These are phyloP conservation scores for Polymixis flavicincta DNA, from an alignment of 2,888 invertebrate species.

Conservation along the genomic window DNA sequence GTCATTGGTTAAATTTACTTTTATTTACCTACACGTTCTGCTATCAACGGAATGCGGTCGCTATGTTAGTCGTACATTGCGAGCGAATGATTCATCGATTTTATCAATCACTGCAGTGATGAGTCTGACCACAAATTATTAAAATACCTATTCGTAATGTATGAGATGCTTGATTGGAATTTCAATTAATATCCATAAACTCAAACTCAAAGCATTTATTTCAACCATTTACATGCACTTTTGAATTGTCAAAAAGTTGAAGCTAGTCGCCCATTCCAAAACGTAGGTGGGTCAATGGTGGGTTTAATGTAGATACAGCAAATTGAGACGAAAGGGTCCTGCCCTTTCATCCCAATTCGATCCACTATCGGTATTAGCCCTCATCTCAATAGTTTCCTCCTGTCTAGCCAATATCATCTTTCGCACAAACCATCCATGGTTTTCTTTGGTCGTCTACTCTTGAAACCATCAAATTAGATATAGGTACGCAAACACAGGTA, in stretches of 20 bases:
- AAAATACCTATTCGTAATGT: conserved; percentile 24
- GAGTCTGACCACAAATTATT: conserved; percentile 53
- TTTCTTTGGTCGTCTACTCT: not conserved
- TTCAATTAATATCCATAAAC: not conserved
- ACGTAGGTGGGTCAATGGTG: too few relatives aligned
- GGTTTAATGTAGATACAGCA: too few relatives aligned
- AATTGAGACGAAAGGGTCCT: too few relatives aligned
- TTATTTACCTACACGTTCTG: conserved; percentile 77
- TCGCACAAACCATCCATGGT: not conserved
- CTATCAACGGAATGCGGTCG: conserved; percentile 88
- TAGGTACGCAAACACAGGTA: not conserved
- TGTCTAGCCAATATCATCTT: not conserved
- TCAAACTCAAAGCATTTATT: too few relatives aligned
- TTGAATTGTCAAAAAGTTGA: too few relatives aligned
- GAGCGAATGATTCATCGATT: conserved; percentile 85
- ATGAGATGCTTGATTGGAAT: conserved; percentile 22
- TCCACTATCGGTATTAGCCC: not conserved
- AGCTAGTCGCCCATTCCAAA: too few relatives aligned
- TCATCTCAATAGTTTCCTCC: not conserved
- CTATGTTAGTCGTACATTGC: conserved; percentile 78
- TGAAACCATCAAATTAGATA: not conserved
- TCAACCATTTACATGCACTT: too few relatives aligned
- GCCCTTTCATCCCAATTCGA: not conserved
- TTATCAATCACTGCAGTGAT: conserved; percentile 80
- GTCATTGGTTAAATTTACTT: conserved; percentile 70